Evolutionary conservation across 2,797 vertebrate species (phyloP).

Genomic region (Helarctos malayanus): DNA sequence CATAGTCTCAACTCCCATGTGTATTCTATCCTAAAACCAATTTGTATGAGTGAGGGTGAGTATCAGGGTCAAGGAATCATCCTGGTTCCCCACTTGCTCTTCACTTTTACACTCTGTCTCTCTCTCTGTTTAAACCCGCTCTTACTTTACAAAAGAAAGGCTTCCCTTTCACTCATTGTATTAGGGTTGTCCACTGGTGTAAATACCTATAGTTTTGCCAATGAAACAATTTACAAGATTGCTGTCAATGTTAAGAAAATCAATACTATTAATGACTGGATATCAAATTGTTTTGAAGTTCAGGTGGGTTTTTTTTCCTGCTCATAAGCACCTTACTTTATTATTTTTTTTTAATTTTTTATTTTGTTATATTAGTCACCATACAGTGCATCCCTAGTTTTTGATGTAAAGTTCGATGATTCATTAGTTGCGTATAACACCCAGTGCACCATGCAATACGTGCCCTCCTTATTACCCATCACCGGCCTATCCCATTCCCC

Average conservation of each 20-base stretch:
- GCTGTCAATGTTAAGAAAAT: neutral
- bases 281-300: neutral
- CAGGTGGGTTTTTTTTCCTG: neutral
- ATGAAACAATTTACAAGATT: neutral
- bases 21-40: neutral
- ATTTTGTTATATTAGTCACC: too few species aligned
- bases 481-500: too few species aligned
- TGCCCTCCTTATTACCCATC: too few species aligned
- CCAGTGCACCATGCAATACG: too few species aligned
- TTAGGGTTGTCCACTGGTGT: neutral
- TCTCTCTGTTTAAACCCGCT: neutral
- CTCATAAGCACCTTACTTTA: too few species aligned
- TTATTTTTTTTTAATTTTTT: too few species aligned
- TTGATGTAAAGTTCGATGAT: too few species aligned
- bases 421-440: too few species aligned
- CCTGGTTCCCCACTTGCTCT: neutral
- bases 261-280: slow-evolving; percentile 6
- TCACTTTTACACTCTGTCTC: neutral
- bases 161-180: neutral
- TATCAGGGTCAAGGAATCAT: neutral
- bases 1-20: neutral
- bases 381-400: too few species aligned
- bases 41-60: neutral
- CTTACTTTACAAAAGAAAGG: neutral
- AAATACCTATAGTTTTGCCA: neutral